phyloP scores from a whole-genome alignment of 2,113 vertebrate species.

The Urocitellus parryii region DNA sequence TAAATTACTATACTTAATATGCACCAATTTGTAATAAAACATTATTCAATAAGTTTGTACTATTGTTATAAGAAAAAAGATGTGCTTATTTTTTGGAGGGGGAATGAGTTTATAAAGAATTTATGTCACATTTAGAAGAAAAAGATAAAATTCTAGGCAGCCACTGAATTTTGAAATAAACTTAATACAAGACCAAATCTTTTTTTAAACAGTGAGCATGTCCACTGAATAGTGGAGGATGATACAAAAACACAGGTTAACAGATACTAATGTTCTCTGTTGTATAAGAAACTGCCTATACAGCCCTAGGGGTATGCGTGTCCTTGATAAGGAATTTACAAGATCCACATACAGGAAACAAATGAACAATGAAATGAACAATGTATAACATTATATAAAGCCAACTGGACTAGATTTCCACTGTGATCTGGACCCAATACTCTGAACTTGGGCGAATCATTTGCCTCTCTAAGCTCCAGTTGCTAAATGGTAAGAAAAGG shows the following conservation, averaged over 20 bases:
- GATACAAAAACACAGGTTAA: conserved; percentile 13
- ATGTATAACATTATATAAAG: neutral
- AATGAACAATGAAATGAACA: conserved; percentile 14
- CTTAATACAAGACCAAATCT: conserved; percentile 4
- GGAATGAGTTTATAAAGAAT: neutral
- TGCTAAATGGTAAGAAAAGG: neutral
- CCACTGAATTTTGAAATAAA: conserved; percentile 38
- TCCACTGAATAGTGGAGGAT: neutral
- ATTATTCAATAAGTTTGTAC: conserved; percentile 35
- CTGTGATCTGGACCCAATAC: neutral
- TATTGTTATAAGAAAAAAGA: conserved; percentile 46
- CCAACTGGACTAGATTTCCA: neutral
- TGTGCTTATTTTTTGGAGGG: neutral
- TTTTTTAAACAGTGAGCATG: conserved; percentile 26
- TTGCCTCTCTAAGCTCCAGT: neutral
- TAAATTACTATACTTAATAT: conserved; percentile 48
- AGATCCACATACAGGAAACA: neutral
- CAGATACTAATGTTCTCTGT: neutral
- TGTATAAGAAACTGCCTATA: neutral
- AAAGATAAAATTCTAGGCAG: conserved; percentile 30
- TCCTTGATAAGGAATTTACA: conserved; percentile 7
- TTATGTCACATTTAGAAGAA: conserved; percentile 49
- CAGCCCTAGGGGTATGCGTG: neutral
- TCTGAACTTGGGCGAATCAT: conserved; percentile 13
- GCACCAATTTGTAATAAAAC: neutral